These are phyloP conservation scores for Camponotus vicinus DNA, from an alignment of 1,140 invertebrate species.

Conservation along the genomic window DNA sequence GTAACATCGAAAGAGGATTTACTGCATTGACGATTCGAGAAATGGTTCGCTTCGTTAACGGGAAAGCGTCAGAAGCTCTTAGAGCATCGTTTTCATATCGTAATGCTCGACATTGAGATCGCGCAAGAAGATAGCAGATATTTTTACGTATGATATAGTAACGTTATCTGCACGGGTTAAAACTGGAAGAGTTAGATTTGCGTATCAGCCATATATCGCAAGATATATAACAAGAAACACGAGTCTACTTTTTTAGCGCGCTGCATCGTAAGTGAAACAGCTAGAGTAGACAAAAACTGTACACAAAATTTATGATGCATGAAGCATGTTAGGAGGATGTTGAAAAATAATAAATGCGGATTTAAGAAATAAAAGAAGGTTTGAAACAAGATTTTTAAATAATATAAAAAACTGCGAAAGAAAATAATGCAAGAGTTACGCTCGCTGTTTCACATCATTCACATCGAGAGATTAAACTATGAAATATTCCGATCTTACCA, in stretches of 20 bases:
- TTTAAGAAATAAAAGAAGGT: neutral
- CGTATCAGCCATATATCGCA: neutral
- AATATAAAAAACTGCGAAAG: neutral
- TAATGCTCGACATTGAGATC: conserved; percentile 4
- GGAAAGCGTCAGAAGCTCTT: conserved; percentile 27
- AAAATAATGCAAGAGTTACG: conserved; percentile 13
- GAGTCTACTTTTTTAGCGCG: neutral
- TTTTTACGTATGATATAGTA: neutral
- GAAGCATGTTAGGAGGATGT: neutral
- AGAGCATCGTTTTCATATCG: conserved; percentile 49
- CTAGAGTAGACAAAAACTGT: neutral
- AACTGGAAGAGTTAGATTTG: conserved; percentile 6
- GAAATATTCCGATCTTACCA: neutral
- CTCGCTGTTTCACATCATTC: neutral
- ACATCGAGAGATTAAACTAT: conserved; percentile 4
- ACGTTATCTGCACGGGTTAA: conserved; percentile 14
- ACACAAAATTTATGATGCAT: neutral
- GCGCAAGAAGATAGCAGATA: neutral
- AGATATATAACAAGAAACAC: neutral
- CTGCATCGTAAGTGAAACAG: neutral
- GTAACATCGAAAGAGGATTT: conserved; percentile 21
- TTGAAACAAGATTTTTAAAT: neutral
- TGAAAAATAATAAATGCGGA: neutral
- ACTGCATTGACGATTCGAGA: conserved; percentile 44
- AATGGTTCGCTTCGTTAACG: conserved; percentile 45